Conservation (phyloP, 2,888 invertebrate genomes). For the Caenorhabditis sp. region DNA sequence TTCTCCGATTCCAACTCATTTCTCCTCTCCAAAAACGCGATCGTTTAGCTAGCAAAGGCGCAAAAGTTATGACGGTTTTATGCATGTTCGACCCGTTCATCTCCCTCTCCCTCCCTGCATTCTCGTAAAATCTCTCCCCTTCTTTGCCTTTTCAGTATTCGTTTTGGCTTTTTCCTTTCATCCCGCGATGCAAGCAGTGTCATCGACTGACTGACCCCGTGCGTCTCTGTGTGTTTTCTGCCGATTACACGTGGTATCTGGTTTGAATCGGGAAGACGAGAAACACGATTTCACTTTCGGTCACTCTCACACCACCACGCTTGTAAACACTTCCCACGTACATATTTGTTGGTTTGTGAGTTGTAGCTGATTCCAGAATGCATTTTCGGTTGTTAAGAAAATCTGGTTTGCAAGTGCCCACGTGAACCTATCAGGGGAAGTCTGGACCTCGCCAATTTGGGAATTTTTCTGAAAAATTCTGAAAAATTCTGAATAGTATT, state of each 20-base stretch:
- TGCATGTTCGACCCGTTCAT: conserved; percentile 5
- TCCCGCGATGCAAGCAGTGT: conserved; percentile 44
- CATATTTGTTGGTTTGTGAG: conserved; percentile 14
- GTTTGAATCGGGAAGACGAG: conserved; percentile 45
- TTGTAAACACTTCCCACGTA: conserved; percentile 29
- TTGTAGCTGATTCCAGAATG: neutral
- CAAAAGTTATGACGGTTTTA: conserved; percentile 43
- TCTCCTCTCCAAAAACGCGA: neutral
- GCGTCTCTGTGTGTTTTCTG: conserved; percentile 23
- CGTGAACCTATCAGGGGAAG: no score
- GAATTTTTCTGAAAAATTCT: no score
- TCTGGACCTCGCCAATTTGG: no score
- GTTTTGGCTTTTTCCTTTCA: conserved; percentile 33
- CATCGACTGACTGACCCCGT: conserved; percentile 48
- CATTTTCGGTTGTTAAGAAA: no score
- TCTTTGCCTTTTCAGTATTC: conserved; percentile 21
- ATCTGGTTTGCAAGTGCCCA: no score
- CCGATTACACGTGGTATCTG: conserved; percentile 60
- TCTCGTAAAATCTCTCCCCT: conserved; percentile 7
- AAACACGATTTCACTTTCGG: conserved; percentile 55
- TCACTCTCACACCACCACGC: conserved; percentile 42
- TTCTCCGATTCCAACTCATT: conserved; percentile 23
- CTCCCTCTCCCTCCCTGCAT: conserved; percentile 1
- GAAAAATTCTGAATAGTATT: no score
- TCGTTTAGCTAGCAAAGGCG: conserved; percentile 10